Conservation (phyloP, 2,113 vertebrate genomes). For the Lagopus muta region DNA sequence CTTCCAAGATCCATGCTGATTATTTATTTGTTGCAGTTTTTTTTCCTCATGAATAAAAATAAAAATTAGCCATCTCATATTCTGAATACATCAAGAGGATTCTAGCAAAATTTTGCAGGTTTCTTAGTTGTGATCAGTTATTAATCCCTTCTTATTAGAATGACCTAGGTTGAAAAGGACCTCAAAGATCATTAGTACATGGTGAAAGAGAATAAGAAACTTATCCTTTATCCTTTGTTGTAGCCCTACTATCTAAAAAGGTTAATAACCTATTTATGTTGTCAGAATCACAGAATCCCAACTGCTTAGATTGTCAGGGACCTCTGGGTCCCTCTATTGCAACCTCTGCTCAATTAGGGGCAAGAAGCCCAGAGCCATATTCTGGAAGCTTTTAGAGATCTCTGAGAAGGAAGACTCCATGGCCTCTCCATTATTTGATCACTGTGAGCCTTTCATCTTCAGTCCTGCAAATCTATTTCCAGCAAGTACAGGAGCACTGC, state of each 20-base stretch:
- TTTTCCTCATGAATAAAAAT: not conserved
- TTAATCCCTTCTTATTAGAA: not conserved
- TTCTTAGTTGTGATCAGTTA: not conserved
- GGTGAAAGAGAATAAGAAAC: not conserved
- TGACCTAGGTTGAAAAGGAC: no score
- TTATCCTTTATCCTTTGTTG: not conserved
- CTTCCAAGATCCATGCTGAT: not conserved
- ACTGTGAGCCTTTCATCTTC: not conserved
- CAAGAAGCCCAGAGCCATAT: not conserved
- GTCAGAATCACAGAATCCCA: not conserved
- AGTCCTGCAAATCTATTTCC: not conserved
- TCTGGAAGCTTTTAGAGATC: not conserved
- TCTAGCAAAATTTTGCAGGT: not conserved
- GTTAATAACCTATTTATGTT: not conserved
- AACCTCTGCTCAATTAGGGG: not conserved
- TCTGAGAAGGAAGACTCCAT: not conserved
- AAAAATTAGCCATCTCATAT: not conserved
- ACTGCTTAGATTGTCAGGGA: not conserved
- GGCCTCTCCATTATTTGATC: not conserved
- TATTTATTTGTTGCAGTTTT: conserved; percentile 1
- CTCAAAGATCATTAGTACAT: not conserved
- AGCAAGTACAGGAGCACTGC: not conserved
- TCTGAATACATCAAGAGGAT: not conserved
- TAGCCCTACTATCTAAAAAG: not conserved
- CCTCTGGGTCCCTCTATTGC: not conserved